Evolutionary conservation across 2,113 vertebrate species (phyloP).

Genomic region (Tilapia sparmanii): DNA sequence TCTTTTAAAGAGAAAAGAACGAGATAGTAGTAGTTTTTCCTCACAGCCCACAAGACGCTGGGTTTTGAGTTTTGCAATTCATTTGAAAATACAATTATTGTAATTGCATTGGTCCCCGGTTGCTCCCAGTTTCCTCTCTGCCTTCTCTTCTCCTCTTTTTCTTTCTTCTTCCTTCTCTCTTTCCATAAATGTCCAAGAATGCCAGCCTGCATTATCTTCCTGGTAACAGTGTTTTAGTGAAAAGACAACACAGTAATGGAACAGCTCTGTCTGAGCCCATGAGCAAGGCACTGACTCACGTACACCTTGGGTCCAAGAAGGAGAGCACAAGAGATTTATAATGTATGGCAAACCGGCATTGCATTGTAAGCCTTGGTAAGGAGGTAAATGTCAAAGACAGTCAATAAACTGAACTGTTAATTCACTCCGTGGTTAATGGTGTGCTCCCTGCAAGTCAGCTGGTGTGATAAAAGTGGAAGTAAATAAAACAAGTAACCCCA

Average conservation of each 20-base stretch:
- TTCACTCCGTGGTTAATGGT: neutral
- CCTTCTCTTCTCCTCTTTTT: neutral
- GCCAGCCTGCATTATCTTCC: neutral
- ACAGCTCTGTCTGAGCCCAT: neutral
- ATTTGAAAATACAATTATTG: neutral
- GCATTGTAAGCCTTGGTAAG: neutral
- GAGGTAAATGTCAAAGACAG: neutral
- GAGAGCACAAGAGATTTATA: neutral
- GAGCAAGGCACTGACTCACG: neutral
- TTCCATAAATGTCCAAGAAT: neutral
- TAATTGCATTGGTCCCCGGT: neutral
- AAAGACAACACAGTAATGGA: neutral
- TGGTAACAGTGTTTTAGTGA: neutral
- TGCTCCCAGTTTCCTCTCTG: neutral
- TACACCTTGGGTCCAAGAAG: neutral
- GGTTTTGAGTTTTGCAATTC: neutral
- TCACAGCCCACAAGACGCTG: neutral
- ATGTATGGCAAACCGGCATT: neutral
- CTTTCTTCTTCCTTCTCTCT: neutral
- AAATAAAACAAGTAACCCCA: conserved; percentile 18
- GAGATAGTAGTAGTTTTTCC: neutral
- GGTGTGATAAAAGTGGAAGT: conserved; percentile 28
- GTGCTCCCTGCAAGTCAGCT: neutral
- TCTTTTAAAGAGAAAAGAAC: neutral
- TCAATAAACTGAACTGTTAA: neutral